phyloP scores from a whole-genome alignment of 2,113 vertebrate species.

The Prochilodus magdalenae region DNA sequence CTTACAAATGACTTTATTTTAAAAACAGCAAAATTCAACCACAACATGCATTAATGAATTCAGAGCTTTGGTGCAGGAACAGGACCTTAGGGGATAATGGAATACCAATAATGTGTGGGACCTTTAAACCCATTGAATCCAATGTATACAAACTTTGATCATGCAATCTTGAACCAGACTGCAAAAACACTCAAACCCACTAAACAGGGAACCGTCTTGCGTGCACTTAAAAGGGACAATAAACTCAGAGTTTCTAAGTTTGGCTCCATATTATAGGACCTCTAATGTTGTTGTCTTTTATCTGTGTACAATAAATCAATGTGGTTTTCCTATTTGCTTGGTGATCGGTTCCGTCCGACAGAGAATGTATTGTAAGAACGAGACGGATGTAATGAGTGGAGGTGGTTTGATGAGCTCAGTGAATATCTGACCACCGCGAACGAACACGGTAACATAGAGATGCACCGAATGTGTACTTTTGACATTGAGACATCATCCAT shows the following conservation, averaged over 20 bases:
- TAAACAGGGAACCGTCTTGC: neutral
- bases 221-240: neutral
- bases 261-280: neutral
- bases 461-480: constrained; percentile 11
- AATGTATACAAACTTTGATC: too few relatives aligned
- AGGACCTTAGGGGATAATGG: too few relatives aligned
- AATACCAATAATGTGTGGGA: neutral
- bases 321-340: neutral
- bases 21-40: too few relatives aligned
- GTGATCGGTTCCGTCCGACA: neutral
- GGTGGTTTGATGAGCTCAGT: neutral
- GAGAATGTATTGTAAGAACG: neutral
- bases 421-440: neutral
- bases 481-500: constrained; percentile 45
- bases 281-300: neutral
- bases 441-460: constrained; percentile 5
- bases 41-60: too few relatives aligned
- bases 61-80: too few relatives aligned
- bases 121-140: neutral
- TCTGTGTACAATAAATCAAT: neutral
- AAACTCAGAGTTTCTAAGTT: neutral
- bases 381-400: neutral
- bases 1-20: too few relatives aligned
- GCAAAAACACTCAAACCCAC: neutral
- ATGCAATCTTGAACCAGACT: neutral